These are phyloP conservation scores for Ginglymostoma cirratum DNA, from an alignment of 2,113 vertebrate genomes.

Conservation along the genomic window DNA sequence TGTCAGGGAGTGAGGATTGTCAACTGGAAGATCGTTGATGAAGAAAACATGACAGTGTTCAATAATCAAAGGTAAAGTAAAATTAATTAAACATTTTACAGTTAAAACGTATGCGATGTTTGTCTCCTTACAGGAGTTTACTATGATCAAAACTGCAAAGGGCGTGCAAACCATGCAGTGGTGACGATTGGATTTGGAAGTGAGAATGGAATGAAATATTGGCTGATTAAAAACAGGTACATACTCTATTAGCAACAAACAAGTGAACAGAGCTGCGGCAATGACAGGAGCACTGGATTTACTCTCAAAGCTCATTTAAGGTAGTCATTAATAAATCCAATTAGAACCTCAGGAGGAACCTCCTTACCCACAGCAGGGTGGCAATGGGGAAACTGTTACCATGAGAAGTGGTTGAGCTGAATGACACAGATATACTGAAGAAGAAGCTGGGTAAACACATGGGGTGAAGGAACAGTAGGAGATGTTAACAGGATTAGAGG, in stretches of 20 bases:
- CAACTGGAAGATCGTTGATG: background rate
- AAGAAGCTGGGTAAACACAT: no score
- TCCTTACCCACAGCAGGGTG: background rate
- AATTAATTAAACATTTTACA: background rate
- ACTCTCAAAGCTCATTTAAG: no score
- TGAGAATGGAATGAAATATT: background rate
- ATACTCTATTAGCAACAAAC: background rate
- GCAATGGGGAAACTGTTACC: background rate
- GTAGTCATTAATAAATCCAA: background rate
- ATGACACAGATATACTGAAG: background rate
- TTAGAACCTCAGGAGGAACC: background rate
- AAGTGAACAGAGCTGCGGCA: background rate
- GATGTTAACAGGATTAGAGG: no score
- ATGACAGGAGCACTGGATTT: background rate
- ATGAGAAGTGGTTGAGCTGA: background rate
- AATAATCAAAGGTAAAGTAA: background rate
- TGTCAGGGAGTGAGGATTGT: background rate
- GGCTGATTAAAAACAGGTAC: constrained; percentile 40
- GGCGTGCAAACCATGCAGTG: background rate
- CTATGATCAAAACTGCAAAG: constrained; percentile 11
- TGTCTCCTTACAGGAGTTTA: constrained; percentile 35
- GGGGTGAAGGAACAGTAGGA: no score
- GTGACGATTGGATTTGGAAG: constrained; percentile 29
- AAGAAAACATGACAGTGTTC: background rate
- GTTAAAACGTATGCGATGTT: background rate